phyloP scores from a whole-genome alignment of 2,888 invertebrate species.

The Pandemis cinnamomeana region DNA sequence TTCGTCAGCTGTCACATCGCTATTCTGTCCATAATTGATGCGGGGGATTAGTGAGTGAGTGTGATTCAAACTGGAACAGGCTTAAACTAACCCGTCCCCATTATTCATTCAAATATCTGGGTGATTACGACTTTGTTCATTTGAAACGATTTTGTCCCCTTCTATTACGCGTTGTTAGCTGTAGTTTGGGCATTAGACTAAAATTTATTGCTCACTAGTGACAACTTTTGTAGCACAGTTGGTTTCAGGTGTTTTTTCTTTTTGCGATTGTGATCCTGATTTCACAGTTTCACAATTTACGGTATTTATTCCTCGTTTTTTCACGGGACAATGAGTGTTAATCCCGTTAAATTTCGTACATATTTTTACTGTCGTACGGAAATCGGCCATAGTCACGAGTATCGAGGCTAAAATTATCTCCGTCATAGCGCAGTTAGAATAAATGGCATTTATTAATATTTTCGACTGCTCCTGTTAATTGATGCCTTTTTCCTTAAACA shows the following conservation, averaged over 20 bases:
- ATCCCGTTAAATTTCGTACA: neutral
- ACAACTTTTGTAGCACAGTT: neutral
- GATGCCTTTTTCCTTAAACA: neutral
- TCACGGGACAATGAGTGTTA: neutral
- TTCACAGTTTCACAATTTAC: too few relatives aligned
- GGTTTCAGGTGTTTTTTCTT: neutral
- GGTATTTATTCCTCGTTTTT: too few relatives aligned
- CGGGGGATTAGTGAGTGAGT: constrained; percentile 61
- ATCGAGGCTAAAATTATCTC: too few relatives aligned
- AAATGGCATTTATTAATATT: neutral
- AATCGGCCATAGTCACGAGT: too few relatives aligned
- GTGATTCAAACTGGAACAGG: constrained; percentile 68
- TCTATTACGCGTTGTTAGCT: constrained; percentile 55
- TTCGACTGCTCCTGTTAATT: neutral
- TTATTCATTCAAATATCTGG: constrained; percentile 68
- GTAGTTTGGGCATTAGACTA: constrained; percentile 15
- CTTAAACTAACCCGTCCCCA: constrained; percentile 62
- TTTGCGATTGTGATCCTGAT: neutral
- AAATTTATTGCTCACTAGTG: neutral
- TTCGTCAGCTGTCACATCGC: constrained; percentile 60
- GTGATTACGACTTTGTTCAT: constrained; percentile 68
- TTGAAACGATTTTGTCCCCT: constrained; percentile 65
- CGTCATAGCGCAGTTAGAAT: too few relatives aligned
- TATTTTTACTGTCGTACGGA: neutral
- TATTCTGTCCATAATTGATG: constrained; percentile 69